phyloP scores from a whole-genome alignment of 2,113 vertebrate species.

The Clarias gariepinus region DNA sequence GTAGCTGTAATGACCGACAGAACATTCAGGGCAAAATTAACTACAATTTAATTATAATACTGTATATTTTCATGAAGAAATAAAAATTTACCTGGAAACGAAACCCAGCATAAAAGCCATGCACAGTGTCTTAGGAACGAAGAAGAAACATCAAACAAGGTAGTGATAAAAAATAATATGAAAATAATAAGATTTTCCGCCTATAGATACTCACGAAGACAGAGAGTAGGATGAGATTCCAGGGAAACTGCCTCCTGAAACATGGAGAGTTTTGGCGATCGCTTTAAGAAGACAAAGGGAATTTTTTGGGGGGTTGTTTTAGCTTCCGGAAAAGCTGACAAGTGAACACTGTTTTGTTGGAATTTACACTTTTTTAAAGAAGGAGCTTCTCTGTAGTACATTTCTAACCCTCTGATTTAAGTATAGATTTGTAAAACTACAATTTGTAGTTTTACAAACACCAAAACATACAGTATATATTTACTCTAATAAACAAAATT shows the following conservation, averaged over 20 bases:
- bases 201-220: conserved; percentile 85
- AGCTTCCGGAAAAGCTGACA: too few species aligned
- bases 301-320: too few species aligned
- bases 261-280: neutral
- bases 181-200: neutral
- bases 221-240: conserved; percentile 87
- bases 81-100: conserved; percentile 69
- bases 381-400: too few species aligned
- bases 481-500: neutral
- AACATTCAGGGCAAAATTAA: neutral
- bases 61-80: neutral
- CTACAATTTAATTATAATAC: neutral
- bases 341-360: too few species aligned
- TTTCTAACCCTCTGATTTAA: too few species aligned
- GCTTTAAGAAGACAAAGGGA: too few species aligned
- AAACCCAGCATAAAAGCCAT: conserved; percentile 78
- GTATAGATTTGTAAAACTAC: too few species aligned
- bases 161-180: conserved; percentile 61
- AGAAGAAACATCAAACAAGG: conserved; percentile 24
- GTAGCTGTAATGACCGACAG: conserved; percentile 73
- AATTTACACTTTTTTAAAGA: too few species aligned
- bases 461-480: neutral
- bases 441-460: too few species aligned
- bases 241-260: conserved; percentile 89
- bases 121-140: conserved; percentile 66